Conservation (phyloP, 1,140 invertebrate species). For the Monochamus saltuarius region DNA sequence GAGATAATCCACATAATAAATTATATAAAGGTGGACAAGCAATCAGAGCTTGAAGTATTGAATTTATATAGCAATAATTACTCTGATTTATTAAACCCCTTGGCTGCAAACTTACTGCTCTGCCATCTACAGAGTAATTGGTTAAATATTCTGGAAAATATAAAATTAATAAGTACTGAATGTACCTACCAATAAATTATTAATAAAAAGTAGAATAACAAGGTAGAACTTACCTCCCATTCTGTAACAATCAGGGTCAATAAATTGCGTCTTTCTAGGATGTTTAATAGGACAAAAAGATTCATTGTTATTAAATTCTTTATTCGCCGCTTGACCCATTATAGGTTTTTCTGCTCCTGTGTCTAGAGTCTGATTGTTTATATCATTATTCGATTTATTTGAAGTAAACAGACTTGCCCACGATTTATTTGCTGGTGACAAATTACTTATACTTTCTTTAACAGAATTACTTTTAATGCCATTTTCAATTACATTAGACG, state of each 20-base stretch:
- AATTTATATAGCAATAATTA: slow-evolving; percentile 96
- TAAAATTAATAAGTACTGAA: slow-evolving; percentile 12
- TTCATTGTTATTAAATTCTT: slow-evolving; percentile 28
- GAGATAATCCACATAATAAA: slow-evolving; percentile 72
- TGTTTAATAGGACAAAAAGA: slow-evolving; percentile 41
- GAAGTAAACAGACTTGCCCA: slow-evolving; percentile 48
- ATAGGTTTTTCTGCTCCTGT: slow-evolving; percentile 13
- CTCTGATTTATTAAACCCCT: slow-evolving; percentile 86
- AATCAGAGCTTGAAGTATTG: slow-evolving; percentile 84
- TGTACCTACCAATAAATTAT: neutral
- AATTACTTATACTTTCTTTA: slow-evolving; percentile 2
- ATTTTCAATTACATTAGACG: slow-evolving; percentile 17
- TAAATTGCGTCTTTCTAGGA: slow-evolving; percentile 41
- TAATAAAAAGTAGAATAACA: slow-evolving; percentile 9
- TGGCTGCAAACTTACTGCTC: slow-evolving; percentile 73
- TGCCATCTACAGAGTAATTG: slow-evolving; percentile 72
- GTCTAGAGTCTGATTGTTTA: slow-evolving; percentile 8
- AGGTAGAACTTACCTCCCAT: slow-evolving; percentile 62
- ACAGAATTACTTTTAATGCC: slow-evolving; percentile 12
- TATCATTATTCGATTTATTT: slow-evolving; percentile 10
- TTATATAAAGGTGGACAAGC: slow-evolving; percentile 94
- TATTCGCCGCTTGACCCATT: slow-evolving; percentile 26
- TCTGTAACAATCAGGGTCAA: slow-evolving; percentile 64
- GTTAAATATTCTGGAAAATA: slow-evolving; percentile 68
- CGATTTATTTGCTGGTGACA: slow-evolving; percentile 33